Conservation (phyloP, 2,888 invertebrate genomes). For the Conops quadrifasciatus region DNA sequence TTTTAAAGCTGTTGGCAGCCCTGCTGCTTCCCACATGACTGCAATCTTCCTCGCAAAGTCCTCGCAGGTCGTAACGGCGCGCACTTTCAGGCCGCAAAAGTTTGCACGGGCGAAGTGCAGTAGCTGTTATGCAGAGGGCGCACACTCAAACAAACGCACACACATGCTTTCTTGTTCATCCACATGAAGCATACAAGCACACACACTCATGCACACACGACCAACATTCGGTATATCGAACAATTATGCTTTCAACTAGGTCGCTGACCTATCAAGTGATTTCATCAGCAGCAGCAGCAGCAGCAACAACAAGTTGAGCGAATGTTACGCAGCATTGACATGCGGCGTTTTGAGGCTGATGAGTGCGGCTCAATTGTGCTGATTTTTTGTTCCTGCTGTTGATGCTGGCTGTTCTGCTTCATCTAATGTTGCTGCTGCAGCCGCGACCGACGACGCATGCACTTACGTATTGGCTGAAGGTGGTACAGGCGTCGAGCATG, state of each 20-base stretch:
- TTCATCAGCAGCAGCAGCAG: constrained; percentile 43
- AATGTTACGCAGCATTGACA: constrained; percentile 39
- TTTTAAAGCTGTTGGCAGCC: constrained; percentile 3
- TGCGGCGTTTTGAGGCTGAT: constrained; percentile 25
- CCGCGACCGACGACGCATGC: background rate
- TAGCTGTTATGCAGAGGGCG: constrained; percentile 29
- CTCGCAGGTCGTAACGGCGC: constrained; percentile 12
- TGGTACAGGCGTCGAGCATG: background rate
- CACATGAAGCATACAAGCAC: too few species aligned
- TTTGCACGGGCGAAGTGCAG: constrained; percentile 28
- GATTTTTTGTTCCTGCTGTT: constrained; percentile 31
- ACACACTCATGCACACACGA: too few species aligned
- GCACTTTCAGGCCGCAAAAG: constrained; percentile 19
- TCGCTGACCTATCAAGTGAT: constrained; percentile 64
- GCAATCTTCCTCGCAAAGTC: constrained; percentile 9
- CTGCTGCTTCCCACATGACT: background rate
- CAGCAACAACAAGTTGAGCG: constrained; percentile 34
- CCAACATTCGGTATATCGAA: too few species aligned
- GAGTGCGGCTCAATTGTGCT: constrained; percentile 9
- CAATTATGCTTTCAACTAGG: constrained; percentile 53
- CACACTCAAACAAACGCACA: constrained; percentile 23
- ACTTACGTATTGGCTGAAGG: background rate
- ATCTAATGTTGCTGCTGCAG: constrained; percentile 34
- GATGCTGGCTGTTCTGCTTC: constrained; percentile 30
- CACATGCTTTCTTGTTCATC: too few species aligned